Base-by-base conservation (phyloP, 1,140 invertebrate genomes). In the Drosophila tropicalis region DNA sequence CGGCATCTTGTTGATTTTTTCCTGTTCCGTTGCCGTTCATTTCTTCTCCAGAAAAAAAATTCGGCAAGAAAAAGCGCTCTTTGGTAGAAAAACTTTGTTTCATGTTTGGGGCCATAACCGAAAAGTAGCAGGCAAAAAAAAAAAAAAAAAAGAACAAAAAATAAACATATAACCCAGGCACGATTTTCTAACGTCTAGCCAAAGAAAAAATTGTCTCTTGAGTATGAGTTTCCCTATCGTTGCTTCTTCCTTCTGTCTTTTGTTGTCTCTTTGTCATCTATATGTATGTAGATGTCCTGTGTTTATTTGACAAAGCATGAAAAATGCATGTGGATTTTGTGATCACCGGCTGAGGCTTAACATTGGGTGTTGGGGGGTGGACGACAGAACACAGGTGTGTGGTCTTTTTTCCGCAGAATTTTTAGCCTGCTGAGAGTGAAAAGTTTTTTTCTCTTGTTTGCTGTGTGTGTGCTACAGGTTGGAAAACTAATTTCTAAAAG, bases 281-380 rank as follows among this genome's bases (percentile, higher is more conserved):
- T 47, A 34, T 60, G 60, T 84, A 85, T 85, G 81, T 77, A 70
- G 72, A 84, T 84, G 76, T 51, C 17, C 81, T 85, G 81, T 85
- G 81, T 86, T 82, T 85, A 90, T 90, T 90, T 85, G 85, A 85
- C 85, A 82, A 82, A 85, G 75, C 85, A 90, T 90, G 85, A 90
- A 90, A 90, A 90, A 90, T 90, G 81, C 78, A 90, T 90, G 81
- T 69, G 81, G 75, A 82, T 87, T 86, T 82, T 81, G 79, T 81
- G 82, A 85, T 85, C 81, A 81, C 70, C 64, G 78, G 76, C 72
- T 83, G 81, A 39, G 72, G 78, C 78, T 76, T 63, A 77, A 77
- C 65, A 72, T 77, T 62, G 41, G 29, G 4, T 29, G 36, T 3
- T 4, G 34, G 7, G 7, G 34, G 34, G 10, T 36, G 34, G 10